Base-by-base conservation (phyloP, 1,140 invertebrate species). In the Theocolax elegans region DNA sequence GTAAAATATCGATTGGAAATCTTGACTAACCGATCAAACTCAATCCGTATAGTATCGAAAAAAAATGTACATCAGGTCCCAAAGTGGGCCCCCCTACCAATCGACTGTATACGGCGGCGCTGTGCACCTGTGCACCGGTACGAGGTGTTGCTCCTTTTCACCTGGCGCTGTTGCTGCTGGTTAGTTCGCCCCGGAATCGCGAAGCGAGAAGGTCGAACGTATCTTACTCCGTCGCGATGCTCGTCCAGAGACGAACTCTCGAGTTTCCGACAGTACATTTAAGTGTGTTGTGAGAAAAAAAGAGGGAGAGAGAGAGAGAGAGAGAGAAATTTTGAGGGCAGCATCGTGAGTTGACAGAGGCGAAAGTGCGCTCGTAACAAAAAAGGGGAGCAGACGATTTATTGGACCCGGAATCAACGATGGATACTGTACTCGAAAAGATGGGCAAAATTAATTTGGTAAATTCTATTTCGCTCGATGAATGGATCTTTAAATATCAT, bases 401-500 rank as follows among this genome's bases (percentile, higher is more conserved):
- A 46, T 67, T 12, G 46, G 3, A 42, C 25, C 7, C 17, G 29
- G n/a, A n/a, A n/a, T n/a, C 74, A 80, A 29, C n/a, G 58, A 86
- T 85, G 84, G 80, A 85, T 74, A 85, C 82, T 49, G 79, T 86
- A 17, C 72, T 86, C n/a, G 83, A 85, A 71, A 86, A 86, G 78
- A 84, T 85, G 80, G 80, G 77, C 73, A 86, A 83, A 68, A 74
- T 86, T 7, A 83, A 86, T 80, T 56, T 86, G 84, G 84, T 85
- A 85, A 85, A 42, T 29, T 70, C 23, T 23, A 7, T 49, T 23
- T 25, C n/a, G n/a, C n/a, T n/a, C n/a, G n/a, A n/a, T n/a, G n/a
- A n/a, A n/a, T n/a, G n/a, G n/a, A n/a, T n/a, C n/a, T n/a, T n/a
- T n/a, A n/a, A n/a, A n/a, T n/a, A n/a, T n/a, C n/a, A n/a, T n/a